Conservation (phyloP, 2,113 vertebrate species). For the Natator depressus region DNA sequence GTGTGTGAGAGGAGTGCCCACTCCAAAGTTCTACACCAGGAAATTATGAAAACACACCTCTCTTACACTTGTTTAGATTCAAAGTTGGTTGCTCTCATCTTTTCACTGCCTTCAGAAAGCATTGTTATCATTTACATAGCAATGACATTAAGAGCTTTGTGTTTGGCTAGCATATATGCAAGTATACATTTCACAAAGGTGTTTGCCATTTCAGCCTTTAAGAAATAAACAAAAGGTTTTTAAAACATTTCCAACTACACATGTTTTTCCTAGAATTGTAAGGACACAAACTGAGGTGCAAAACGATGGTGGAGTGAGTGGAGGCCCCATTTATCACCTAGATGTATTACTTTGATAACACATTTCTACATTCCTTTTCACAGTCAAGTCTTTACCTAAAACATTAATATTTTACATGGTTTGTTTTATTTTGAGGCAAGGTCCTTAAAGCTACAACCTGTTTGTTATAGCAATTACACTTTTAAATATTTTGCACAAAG, state of each 20-base stretch:
- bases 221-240: neutral
- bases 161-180: neutral
- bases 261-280: neutral
- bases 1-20: neutral
- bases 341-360: neutral
- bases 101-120: neutral
- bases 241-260: neutral
- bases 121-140: neutral
- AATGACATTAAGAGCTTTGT: neutral
- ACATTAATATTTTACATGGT: neutral
- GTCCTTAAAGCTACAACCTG: neutral
- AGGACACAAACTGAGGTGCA: neutral
- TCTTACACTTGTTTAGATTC: neutral
- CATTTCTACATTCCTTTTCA: neutral
- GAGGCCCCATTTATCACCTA: neutral
- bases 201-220: neutral
- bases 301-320: neutral
- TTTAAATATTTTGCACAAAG: neutral
- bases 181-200: neutral
- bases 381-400: neutral
- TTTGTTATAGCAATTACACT: neutral
- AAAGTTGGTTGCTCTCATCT: neutral
- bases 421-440: neutral
- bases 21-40: neutral
- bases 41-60: neutral